Percentiles rank a stretch among this genome's conserved stretches.
phyloP scores from a whole-genome alignment of 2,888 invertebrate genomes.

The Petrophora chlorosata region DNA sequence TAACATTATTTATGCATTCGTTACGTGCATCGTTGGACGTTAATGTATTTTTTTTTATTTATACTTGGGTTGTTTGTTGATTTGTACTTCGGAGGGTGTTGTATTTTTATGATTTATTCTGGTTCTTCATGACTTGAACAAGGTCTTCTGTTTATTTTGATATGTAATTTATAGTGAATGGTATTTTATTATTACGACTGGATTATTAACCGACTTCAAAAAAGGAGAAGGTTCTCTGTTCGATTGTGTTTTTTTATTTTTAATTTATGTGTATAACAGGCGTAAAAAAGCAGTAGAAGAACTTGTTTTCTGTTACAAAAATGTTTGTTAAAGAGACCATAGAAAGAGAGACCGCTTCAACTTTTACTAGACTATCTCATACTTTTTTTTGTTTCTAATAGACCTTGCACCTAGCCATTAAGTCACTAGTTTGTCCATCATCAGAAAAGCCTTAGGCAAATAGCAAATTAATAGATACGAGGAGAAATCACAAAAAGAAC shows the following conservation, averaged over 20 bases:
- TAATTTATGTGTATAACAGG: too few species aligned
- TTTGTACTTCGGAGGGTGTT: too few species aligned
- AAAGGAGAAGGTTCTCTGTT: too few species aligned
- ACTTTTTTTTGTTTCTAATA: constrained; percentile 1
- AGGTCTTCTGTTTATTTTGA: constrained; percentile 9
- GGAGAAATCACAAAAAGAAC: constrained; percentile 20
- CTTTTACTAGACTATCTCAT: constrained; percentile 2
- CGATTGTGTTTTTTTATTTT: too few species aligned
- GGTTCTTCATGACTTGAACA: constrained; percentile 11
- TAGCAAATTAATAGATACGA: constrained; percentile 6
- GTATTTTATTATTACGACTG: too few species aligned
- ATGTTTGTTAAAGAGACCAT: not conserved
- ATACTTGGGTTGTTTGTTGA: not conserved
- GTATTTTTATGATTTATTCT: not conserved
- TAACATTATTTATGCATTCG: constrained; percentile 13
- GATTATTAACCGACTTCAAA: too few species aligned
- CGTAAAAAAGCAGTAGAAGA: too few species aligned
- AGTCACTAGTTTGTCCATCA: constrained; percentile 18
- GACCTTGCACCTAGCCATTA: constrained; percentile 16
- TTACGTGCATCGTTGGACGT: constrained; percentile 10
- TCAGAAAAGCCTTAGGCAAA: constrained; percentile 17
- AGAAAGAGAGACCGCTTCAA: not conserved
- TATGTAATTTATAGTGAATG: constrained; percentile 7
- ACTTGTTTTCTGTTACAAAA: too few species aligned
- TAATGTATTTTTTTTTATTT: constrained; percentile 8